phyloP scores from a whole-genome alignment of 2,797 vertebrate species.

The Eospalax fontanierii region DNA sequence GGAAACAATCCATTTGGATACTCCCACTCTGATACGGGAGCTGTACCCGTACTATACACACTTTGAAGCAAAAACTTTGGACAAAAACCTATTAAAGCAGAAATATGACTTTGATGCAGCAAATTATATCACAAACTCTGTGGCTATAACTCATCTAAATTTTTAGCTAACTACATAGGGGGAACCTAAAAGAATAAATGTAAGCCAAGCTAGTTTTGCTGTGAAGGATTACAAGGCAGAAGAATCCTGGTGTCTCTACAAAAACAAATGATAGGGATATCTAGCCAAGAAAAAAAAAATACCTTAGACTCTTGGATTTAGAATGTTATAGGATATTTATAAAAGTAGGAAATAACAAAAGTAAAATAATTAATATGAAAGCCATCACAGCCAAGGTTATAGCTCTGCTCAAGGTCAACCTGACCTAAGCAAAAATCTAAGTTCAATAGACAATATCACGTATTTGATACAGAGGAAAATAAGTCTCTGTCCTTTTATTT shows the following conservation, averaged over 20 bases:
- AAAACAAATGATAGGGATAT: not conserved
- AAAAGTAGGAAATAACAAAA: not conserved
- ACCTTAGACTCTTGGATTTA: not conserved
- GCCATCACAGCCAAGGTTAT: not conserved
- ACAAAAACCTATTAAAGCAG: slow-evolving; percentile 54
- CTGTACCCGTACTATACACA: not conserved
- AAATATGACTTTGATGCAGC: slow-evolving; percentile 52
- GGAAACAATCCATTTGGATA: not conserved
- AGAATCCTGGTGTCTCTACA: not conserved
- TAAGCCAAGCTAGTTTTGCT: slow-evolving; percentile 11
- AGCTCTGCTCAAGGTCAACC: not conserved
- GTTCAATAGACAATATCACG: not conserved
- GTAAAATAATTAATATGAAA: slow-evolving; percentile 9
- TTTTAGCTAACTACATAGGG: slow-evolving; percentile 17
- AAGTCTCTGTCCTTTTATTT: not conserved
- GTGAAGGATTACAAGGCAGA: not conserved
- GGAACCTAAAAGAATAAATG: slow-evolving; percentile 35
- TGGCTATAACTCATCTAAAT: slow-evolving; percentile 24
- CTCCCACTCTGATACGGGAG: not conserved
- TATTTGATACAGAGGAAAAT: not conserved
- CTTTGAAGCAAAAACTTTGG: not conserved
- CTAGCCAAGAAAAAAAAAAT: not conserved
- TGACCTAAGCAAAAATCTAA: slow-evolving; percentile 26
- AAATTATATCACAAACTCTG: slow-evolving; percentile 20
- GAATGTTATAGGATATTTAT: not conserved